Conservation (phyloP, 2,797 vertebrate species). For the Schizopygopsis pylzovi region DNA sequence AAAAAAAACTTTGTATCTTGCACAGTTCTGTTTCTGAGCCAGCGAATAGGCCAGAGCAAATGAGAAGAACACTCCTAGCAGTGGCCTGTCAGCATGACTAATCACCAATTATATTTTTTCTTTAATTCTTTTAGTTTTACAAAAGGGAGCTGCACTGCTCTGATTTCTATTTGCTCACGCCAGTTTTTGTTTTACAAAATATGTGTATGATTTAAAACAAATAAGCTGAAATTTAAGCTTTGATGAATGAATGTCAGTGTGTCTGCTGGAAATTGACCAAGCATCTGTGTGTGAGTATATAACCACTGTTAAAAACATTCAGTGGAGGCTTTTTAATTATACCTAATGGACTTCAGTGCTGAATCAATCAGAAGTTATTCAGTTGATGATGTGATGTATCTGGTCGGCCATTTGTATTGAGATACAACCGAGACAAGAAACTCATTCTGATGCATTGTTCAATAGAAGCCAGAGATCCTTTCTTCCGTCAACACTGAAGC, state of each 20-base stretch:
- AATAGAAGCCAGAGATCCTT: constrained; percentile 71
- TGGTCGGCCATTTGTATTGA: constrained; percentile 63
- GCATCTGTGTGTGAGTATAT: constrained; percentile 66
- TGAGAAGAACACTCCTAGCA: constrained; percentile 70
- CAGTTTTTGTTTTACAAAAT: constrained; percentile 54
- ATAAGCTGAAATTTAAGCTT: constrained; percentile 73
- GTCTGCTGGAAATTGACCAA: constrained; percentile 55
- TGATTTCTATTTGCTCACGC: constrained; percentile 55
- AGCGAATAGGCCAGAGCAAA: constrained; percentile 73
- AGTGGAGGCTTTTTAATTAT: constrained; percentile 31
- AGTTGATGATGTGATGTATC: constrained; percentile 61
- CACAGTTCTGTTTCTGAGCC: constrained; percentile 84
- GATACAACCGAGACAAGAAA: constrained; percentile 58
- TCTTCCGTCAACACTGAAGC: constrained; percentile 75
- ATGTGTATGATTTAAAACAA: constrained; percentile 60
- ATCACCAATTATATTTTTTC: constrained; percentile 69
- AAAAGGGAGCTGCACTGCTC: constrained; percentile 71
- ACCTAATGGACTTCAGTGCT: constrained; percentile 41
- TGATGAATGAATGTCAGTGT: constrained; percentile 57
- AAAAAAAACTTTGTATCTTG: constrained; percentile 78
- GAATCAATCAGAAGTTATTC: constrained; percentile 60
- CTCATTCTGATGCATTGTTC: constrained; percentile 64
- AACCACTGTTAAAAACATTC: constrained; percentile 59
- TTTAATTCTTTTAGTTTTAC: constrained; percentile 59
- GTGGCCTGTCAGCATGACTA: constrained; percentile 71